Conservation (phyloP, 2,888 invertebrate genomes). For the Polyommatus icarus region DNA sequence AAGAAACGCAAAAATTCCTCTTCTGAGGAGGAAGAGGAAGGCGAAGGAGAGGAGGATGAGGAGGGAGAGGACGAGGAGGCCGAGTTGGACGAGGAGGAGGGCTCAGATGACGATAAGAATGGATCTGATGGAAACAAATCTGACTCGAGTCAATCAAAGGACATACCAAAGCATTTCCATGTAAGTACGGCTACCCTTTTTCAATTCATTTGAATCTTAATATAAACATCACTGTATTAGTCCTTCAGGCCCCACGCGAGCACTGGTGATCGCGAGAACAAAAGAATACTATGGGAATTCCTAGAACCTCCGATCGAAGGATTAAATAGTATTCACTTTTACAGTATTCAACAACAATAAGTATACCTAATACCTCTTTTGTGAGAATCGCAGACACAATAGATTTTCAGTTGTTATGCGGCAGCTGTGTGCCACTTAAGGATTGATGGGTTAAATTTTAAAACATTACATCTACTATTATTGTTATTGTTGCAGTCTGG, state of each 20-base stretch:
- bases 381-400: neutral
- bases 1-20: conserved; percentile 74
- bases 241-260: no score
- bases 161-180: conserved; percentile 80
- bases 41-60: conserved; percentile 67
- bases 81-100: conserved; percentile 73
- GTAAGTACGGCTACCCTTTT: conserved; percentile 51
- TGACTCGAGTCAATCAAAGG: conserved; percentile 78
- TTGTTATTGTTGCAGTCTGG: conserved; percentile 75
- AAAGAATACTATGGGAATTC: no score
- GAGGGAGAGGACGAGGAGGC: conserved; percentile 71
- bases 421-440: no score
- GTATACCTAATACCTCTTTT: neutral
- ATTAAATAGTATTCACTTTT: neutral
- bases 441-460: no score
- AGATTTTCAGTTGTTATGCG: no score
- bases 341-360: neutral
- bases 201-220: neutral
- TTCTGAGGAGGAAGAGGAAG: conserved; percentile 74
- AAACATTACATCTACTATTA: neutral
- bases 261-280: no score
- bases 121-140: conserved; percentile 78
- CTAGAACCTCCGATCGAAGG: no score
- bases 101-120: conserved; percentile 78
- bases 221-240: no score